Base-by-base conservation (phyloP, 2,888 invertebrate species). In the Lepas anatifera region DNA sequence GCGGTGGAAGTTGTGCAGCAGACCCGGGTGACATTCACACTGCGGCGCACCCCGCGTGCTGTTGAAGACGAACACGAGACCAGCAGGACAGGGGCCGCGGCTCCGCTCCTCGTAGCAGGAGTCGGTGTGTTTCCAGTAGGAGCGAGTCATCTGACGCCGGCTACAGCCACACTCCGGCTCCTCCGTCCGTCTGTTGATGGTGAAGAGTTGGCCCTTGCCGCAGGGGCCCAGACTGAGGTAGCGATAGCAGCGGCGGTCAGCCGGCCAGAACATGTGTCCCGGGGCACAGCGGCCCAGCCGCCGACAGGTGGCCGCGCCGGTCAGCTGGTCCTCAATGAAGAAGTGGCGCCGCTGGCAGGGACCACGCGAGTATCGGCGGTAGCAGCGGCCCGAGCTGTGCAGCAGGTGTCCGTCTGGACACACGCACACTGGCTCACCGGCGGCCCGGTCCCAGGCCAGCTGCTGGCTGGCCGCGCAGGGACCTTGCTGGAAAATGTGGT, bases 61-160 rank as follows among this genome's bases (percentile, higher is more conserved):
- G 18, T 87, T 87, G 58, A 18, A 58, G 32, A 18, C 7, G 80
- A 90, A 92, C 70, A 92, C 80, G 78, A 88, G 86, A 0, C 92
- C 92, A 10, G 83, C 83, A 74, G 87, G 86, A 77, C 92, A 93
- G 0, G 92, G 92, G 0, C 92, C 92, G 74, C 84, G 83, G 0
- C 89, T 88, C 78, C 87, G 91, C 77, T 90, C 89, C 74, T 89
- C 87, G 78, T 89, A 88, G 77, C 92, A 92, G 1, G 87, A 85
- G n/a, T 86, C 84, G 67, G 84, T 83, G 29, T 73, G 71, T 2
- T 80, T 79, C 84, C 87, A 88, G 76, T 83, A 86, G 76, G 86
- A 86, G 32, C 80, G 73, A 39, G 69, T 71, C 74, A 75, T 73
- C 22, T 18, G 35, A 18, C 63, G 71, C 16, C 66, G 63, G 39